Percentiles rank a stretch among this genome's conserved stretches.
Evolutionary conservation across 2,888 invertebrate genomes (phyloP).

Genomic region (Deroplatys truncata): DNA sequence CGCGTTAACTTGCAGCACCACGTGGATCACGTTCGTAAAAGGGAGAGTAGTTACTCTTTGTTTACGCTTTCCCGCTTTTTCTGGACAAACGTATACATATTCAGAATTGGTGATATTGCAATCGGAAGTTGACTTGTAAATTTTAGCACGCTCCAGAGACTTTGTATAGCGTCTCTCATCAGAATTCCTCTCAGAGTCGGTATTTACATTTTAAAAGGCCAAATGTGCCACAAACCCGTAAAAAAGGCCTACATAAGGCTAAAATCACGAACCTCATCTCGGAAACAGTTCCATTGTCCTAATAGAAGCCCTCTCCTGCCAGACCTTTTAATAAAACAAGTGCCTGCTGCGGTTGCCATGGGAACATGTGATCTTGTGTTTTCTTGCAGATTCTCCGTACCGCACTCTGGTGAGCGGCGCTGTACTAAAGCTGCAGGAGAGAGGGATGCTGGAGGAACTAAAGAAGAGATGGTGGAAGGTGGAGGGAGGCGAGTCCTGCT

Average conservation of each 20-base stretch:
- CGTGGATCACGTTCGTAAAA: no score
- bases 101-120: no score
- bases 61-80: no score
- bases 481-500: slow-evolving; percentile 57
- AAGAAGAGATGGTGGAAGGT: slow-evolving; percentile 92
- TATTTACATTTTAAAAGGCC: no score
- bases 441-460: slow-evolving; percentile 71
- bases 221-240: not conserved
- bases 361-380: not conserved
- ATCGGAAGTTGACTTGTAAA: no score
- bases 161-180: no score
- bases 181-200: no score
- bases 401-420: slow-evolving; percentile 79
- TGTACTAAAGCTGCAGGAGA: slow-evolving; percentile 86
- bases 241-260: not conserved
- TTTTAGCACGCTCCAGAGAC: no score
- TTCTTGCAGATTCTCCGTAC: slow-evolving; percentile 63
- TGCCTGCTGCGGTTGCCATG: not conserved
- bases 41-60: no score
- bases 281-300: not conserved
- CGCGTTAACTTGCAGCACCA: no score
- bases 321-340: not conserved
- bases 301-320: not conserved
- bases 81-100: no score
- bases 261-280: not conserved